Base-by-base conservation (phyloP, 2,797 vertebrate genomes). In the Momotus momota region DNA sequence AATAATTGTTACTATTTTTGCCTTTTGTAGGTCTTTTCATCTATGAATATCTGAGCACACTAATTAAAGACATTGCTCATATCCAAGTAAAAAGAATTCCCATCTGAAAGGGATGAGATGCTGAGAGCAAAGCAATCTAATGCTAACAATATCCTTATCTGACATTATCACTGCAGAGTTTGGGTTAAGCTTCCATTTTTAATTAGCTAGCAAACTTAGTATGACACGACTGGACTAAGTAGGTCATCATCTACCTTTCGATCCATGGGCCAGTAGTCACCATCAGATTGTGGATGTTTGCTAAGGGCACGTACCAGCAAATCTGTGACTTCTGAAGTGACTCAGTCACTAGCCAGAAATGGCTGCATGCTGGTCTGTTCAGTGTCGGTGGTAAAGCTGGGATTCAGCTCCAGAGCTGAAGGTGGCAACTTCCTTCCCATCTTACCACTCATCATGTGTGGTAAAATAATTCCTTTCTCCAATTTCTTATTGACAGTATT, bases 1-100 rank as follows among this genome's bases (percentile, higher is more conserved):
- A 91, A 83, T 85, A 90, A 91, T 41, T 86, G 77, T 80, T 90
- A 40, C 89, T 96, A 93, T 84, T 94, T 96, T 93, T 45, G 27
- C 29, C 70, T 79, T 66, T 7, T 10, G 48, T 75, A 67, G 14
- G 58, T 91, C 35, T 93, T 91, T 64, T 86, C 31, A 90, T 94
- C 62, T 81, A 22, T 60, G 66, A 96, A 65, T 92, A 46, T 66
- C 62, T 79, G 26, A 95, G 45, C 58, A 46, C 0, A 1, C 45
- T 94, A 93, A 96, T 95, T 93, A 91, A 91, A 94, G 80, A 75
- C 12, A 86, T 91, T 31, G 25, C 9, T 12, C 80, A 35, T 84
- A 87, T 49, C 64, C 80, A 86, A 88, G 72, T 66, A 86, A 66
- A 79, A 90, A 72, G 81, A 94, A 91, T 93, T 90, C 73, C 91